A percentile compares a stretch with the other conserved stretches of the same genome.
Conservation (phyloP, 2,113 vertebrate genomes). For the Cathartes aura region DNA sequence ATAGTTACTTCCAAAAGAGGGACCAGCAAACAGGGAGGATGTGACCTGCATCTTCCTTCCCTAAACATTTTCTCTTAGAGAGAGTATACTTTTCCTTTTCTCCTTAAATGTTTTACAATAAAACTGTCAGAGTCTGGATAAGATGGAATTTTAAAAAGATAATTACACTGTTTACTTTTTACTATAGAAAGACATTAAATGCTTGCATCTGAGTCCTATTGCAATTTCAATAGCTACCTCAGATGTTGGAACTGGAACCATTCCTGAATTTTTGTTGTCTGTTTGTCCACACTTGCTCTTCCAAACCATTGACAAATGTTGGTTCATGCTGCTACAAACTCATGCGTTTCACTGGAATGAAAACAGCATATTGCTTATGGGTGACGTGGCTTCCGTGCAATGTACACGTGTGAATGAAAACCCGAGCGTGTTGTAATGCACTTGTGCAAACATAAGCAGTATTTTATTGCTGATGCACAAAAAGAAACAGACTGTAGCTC, state of each 20-base stretch:
- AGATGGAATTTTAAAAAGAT: background rate
- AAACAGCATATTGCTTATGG: background rate
- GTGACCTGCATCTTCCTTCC: background rate
- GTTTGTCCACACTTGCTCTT: background rate
- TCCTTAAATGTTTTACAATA: background rate
- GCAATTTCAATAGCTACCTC: background rate
- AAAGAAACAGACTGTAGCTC: background rate
- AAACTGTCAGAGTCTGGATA: background rate
- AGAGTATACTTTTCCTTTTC: background rate
- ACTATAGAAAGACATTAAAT: background rate
- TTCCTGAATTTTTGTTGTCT: background rate
- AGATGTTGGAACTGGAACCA: background rate
- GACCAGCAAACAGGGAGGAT: background rate
- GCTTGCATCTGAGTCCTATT: background rate
- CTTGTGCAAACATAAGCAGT: background rate
- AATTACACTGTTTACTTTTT: background rate
- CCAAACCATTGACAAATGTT: background rate
- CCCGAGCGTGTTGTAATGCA: fast-evolving
- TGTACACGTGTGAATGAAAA: background rate
- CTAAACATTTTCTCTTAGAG: background rate
- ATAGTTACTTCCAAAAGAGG: background rate
- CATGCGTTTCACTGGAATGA: background rate
- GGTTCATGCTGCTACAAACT: background rate
- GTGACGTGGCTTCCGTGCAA: background rate
- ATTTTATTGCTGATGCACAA: background rate